These are phyloP conservation scores for Ylistrum balloti DNA, from an alignment of 1,140 invertebrate genomes.

Conservation along the genomic window DNA sequence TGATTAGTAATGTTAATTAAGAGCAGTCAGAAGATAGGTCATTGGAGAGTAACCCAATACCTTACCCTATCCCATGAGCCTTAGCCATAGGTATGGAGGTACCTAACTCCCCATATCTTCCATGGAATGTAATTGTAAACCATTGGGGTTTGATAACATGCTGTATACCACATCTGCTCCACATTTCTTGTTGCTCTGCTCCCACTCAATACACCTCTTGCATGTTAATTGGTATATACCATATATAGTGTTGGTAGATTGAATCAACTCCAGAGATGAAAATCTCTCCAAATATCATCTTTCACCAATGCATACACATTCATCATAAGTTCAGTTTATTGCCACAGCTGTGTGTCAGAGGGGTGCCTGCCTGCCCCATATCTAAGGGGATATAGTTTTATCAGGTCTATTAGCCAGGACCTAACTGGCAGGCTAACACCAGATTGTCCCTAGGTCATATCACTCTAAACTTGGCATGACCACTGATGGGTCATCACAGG, in stretches of 20 bases:
- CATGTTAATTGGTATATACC: constrained; percentile 10
- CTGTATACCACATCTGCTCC: constrained; percentile 12
- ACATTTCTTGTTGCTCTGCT: background rate
- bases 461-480: background rate
- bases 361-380: background rate
- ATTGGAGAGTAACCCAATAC: constrained; percentile 13
- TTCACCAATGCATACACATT: constrained; percentile 39
- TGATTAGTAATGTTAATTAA: constrained; percentile 40
- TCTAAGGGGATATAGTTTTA: constrained; percentile 13
- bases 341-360: background rate
- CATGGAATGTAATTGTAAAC: constrained; percentile 11
- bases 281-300: constrained; percentile 35
- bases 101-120: background rate
- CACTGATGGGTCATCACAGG: background rate
- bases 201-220: background rate
- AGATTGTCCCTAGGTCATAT: constrained; percentile 27
- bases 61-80: background rate
- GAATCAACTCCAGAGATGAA: constrained; percentile 17
- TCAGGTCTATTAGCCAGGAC: background rate
- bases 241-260: constrained; percentile 22
- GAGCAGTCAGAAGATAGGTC: background rate
- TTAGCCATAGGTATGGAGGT: too few relatives aligned
- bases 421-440: background rate
- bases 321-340: constrained; percentile 6
- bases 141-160: constrained; percentile 27